phyloP scores from a whole-genome alignment of 2,797 vertebrate genomes.

The Girardinus metallicus region DNA sequence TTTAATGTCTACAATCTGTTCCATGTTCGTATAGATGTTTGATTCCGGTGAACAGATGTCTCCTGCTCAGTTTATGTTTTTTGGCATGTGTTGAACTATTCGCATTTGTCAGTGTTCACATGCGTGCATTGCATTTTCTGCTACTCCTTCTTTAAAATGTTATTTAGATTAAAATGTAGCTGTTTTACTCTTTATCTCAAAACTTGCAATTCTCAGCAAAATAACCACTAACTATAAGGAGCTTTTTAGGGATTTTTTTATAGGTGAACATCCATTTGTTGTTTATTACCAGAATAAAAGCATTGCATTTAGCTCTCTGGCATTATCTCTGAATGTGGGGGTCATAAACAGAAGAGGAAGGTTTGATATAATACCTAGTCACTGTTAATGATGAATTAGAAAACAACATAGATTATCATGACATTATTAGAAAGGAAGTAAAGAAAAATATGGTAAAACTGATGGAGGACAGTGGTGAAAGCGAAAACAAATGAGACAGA shows the following conservation, averaged over 20 bases:
- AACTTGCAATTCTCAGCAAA: not conserved
- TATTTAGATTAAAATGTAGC: not conserved
- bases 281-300: slow-evolving; percentile 27
- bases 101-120: slow-evolving; percentile 33
- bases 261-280: slow-evolving; percentile 9
- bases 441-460: not conserved
- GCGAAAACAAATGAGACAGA: slow-evolving; percentile 64
- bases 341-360: slow-evolving; percentile 4
- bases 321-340: slow-evolving; percentile 5
- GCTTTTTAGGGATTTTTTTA: slow-evolving; percentile 9
- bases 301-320: slow-evolving; percentile 2
- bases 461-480: slow-evolving; percentile 34
- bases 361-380: slow-evolving; percentile 11
- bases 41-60: slow-evolving; percentile 73
- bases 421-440: not conserved
- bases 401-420: slow-evolving; percentile 4
- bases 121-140: slow-evolving; percentile 7
- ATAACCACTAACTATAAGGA: slow-evolving; percentile 13
- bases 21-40: slow-evolving; percentile 69
- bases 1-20: slow-evolving; percentile 59
- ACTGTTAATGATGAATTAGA: slow-evolving; percentile 12
- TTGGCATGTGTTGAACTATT: slow-evolving; percentile 28
- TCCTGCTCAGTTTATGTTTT: slow-evolving; percentile 15
- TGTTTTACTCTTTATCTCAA: not conserved
- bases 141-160: not conserved